Conservation (phyloP, 2,797 vertebrate genomes). For the Sebastes nivosus region DNA sequence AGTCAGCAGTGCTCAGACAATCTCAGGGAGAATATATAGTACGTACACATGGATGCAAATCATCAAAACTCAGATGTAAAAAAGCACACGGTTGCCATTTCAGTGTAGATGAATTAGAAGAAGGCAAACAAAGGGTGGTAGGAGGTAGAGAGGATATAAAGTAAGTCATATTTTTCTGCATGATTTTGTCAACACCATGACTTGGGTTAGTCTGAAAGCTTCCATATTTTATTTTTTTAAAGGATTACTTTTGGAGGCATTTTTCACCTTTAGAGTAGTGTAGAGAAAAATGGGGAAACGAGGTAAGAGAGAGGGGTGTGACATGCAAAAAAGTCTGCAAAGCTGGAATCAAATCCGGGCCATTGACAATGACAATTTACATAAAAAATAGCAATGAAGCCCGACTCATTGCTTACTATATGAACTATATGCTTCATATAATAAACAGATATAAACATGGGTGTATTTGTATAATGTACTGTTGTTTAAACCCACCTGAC, state of each 20-base stretch:
- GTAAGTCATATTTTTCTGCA: background rate
- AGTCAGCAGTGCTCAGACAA: slow-evolving; percentile 22
- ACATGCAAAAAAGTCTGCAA: too few species aligned
- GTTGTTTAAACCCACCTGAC: background rate
- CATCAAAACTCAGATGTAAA: background rate
- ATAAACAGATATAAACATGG: background rate
- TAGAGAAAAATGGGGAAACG: too few species aligned
- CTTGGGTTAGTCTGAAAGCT: background rate
- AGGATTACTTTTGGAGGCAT: background rate
- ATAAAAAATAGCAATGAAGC: background rate
- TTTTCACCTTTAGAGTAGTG: background rate
- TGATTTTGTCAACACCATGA: background rate
- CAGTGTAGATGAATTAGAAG: background rate
- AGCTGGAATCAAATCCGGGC: too few species aligned
- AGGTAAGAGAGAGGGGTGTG: too few species aligned
- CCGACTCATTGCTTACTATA: background rate
- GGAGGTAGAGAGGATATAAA: background rate
- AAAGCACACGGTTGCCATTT: background rate
- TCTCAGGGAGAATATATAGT: background rate
- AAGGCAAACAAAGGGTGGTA: background rate
- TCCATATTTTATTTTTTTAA: background rate
- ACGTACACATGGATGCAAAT: background rate
- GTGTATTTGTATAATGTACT: background rate
- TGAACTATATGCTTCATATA: background rate
- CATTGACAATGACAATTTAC: background rate